Evolutionary conservation across 2,797 vertebrate genomes (phyloP).

Genomic region (Zenarchopterus dispar): DNA sequence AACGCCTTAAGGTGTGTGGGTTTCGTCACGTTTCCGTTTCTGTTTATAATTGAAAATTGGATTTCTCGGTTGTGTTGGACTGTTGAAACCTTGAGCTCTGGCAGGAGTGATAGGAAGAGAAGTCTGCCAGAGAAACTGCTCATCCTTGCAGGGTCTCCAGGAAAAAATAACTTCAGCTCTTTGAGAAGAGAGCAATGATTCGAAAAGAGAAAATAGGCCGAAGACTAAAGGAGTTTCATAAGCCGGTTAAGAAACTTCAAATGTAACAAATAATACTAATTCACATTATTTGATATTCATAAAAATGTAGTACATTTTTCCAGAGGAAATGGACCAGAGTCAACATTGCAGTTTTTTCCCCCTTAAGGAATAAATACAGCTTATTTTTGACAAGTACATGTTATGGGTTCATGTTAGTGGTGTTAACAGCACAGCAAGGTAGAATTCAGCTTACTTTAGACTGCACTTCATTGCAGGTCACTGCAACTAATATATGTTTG

Average conservation of each 20-base stretch:
- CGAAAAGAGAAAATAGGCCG: neutral
- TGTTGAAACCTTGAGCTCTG: constrained; percentile 1
- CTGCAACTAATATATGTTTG: no score
- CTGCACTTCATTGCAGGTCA: neutral
- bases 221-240: neutral
- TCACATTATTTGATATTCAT: no score
- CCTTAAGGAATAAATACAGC: no score
- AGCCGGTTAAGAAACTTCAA: neutral
- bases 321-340: no score
- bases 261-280: neutral
- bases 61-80: neutral
- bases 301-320: no score
- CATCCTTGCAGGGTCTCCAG: neutral
- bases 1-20: neutral
- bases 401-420: neutral
- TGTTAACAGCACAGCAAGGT: neutral
- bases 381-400: neutral
- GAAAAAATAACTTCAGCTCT: neutral
- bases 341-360: no score
- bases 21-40: neutral
- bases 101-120: neutral
- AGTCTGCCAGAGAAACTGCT: neutral
- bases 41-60: neutral
- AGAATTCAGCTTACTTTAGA: no score
- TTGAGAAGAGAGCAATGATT: neutral